A percentile compares a stretch with the other conserved stretches of the same genome.
Evolutionary conservation across 92 coral and sea anemone species (phyloP).

Genomic region (Actinostola sp.): DNA sequence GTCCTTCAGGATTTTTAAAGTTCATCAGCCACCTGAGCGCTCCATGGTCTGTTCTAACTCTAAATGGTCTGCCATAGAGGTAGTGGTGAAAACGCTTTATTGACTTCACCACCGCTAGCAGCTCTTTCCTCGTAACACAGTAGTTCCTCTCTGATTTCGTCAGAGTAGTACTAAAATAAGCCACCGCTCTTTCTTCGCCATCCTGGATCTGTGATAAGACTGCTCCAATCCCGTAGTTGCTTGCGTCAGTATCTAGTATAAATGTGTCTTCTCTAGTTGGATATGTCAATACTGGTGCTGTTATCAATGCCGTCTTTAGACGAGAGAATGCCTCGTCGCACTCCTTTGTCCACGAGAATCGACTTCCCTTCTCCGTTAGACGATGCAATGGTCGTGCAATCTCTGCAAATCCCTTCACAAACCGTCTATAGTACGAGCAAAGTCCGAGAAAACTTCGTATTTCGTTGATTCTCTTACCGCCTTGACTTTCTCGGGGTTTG

Average conservation of each 20-base stretch:
- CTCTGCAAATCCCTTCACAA: constrained; percentile 19
- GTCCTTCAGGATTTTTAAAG: constrained; percentile 46
- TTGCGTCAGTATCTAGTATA: constrained; percentile 54
- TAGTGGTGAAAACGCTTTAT: constrained; percentile 50
- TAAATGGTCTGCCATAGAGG: constrained; percentile 40
- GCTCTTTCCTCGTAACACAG: constrained; percentile 46
- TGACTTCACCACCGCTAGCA: constrained; percentile 43
- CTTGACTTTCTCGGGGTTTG: constrained; percentile 26
- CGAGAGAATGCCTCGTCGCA: constrained; percentile 22
- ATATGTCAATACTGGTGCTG: constrained; percentile 38
- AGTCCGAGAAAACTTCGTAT: constrained; percentile 43
- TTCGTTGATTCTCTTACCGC: constrained; percentile 20
- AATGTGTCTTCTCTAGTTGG: constrained; percentile 22
- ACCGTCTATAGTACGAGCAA: constrained; percentile 26
- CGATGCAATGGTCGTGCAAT: constrained; percentile 30
- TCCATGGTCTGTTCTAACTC: constrained; percentile 44
- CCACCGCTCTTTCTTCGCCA: constrained; percentile 41
- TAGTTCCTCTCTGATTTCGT: constrained; percentile 49
- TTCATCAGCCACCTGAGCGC: constrained; percentile 42
- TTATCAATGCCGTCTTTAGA: constrained; percentile 1
- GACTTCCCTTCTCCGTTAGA: constrained; percentile 20
- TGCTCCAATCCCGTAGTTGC: constrained; percentile 46
- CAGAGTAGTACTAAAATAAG: constrained; percentile 39
- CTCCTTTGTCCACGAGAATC: constrained; percentile 26
- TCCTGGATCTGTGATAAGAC: constrained; percentile 40